Evolutionary conservation across 2,797 vertebrate genomes (phyloP).

Genomic region (Ptychobarbus kaznakovi): DNA sequence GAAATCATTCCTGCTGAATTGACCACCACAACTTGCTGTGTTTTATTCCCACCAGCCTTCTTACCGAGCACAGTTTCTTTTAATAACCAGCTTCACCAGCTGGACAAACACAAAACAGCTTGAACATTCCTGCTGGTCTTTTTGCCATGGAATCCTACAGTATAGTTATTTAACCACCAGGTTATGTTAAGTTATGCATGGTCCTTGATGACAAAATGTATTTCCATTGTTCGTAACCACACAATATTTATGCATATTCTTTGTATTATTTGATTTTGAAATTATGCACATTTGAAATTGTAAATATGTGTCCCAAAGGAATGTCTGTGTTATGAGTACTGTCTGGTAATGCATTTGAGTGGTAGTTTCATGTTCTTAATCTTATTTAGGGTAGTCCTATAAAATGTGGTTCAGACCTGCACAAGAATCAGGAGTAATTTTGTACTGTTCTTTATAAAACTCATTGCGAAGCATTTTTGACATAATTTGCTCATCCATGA

Average conservation of each 20-base stretch:
- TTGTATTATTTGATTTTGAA: not conserved
- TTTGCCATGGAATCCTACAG: not conserved
- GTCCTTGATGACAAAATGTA: not conserved
- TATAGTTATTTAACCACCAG: not conserved
- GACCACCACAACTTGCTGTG: not conserved
- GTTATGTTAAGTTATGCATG: not conserved
- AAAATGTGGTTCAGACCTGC: not conserved
- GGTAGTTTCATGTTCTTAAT: not conserved
- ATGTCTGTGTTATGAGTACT: not conserved
- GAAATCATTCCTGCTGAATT: not conserved
- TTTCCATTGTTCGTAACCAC: conserved; percentile 1
- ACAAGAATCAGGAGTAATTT: not conserved
- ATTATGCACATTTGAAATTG: not conserved
- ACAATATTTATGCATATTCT: not conserved
- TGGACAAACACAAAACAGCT: not conserved
- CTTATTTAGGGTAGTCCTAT: not conserved
- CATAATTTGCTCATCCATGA: not conserved
- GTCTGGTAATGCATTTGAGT: not conserved
- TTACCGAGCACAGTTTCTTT: not conserved
- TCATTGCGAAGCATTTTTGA: not conserved
- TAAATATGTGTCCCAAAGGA: not conserved
- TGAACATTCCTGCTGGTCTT: not conserved
- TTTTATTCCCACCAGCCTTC: not conserved
- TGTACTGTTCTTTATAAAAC: not conserved
- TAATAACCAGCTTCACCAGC: not conserved